Percentiles rank a stretch among this genome's conserved stretches.
phyloP scores from a whole-genome alignment of 2,888 invertebrate species.

The Adelognathus sp. region DNA sequence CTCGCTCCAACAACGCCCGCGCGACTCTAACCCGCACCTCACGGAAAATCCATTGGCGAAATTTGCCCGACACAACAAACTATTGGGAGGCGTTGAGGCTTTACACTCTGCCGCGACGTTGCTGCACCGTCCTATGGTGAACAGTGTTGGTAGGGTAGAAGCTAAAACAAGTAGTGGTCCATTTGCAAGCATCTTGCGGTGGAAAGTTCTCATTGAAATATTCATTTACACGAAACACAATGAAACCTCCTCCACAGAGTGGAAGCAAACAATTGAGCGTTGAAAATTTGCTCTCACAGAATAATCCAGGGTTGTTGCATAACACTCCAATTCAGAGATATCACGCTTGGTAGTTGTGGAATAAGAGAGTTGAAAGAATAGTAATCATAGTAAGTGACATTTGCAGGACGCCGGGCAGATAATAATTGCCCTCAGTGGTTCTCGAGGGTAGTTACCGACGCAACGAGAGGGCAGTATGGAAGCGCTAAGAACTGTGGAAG shows the following conservation, averaged over 20 bases:
- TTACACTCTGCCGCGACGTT: neutral
- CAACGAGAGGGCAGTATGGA: neutral
- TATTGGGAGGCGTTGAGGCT: neutral
- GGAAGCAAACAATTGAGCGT: neutral
- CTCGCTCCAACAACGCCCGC: too few species aligned
- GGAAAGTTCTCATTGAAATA: constrained; percentile 27
- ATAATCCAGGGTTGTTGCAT: neutral
- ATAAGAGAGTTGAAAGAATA: neutral
- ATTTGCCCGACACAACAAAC: constrained; percentile 35
- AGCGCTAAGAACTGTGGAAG: neutral
- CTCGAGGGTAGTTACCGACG: constrained; percentile 29
- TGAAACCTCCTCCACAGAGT: neutral
- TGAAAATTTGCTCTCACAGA: constrained; percentile 23
- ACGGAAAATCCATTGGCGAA: constrained; percentile 18
- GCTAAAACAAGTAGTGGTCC: neutral
- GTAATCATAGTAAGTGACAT: constrained; percentile 18
- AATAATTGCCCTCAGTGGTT: constrained; percentile 33
- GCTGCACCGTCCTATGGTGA: constrained; percentile 1
- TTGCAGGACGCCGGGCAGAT: neutral
- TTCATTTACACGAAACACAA: constrained; percentile 20
- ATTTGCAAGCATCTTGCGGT: constrained; percentile 16
- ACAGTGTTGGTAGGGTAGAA: neutral
- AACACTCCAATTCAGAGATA: neutral
- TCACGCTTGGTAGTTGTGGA: neutral
- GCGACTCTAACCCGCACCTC: constrained; percentile 1